Evolutionary conservation across 2,888 invertebrate species (phyloP), one percentile per base, ranked within the genome.

Genomic region (Pomacea canaliculata): DNA sequence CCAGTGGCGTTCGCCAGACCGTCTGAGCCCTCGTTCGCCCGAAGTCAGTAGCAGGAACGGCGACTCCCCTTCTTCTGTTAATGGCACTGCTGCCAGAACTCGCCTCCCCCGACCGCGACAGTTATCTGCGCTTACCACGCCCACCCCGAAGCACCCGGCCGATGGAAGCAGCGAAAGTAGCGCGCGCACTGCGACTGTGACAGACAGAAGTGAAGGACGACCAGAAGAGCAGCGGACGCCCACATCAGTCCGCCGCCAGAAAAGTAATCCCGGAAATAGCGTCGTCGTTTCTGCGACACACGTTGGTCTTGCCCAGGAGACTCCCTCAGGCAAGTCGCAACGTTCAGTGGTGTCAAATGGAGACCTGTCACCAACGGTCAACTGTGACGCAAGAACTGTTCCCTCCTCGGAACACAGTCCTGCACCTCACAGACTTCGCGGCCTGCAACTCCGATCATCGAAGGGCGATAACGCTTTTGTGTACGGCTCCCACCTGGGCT

Each of bases 401-500:
- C 16, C 46, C 18, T 7, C 49, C 8, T 19, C 18, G n/a, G n/a
- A 65, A 18, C 18, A 56, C 37, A 4, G 0, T 1, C 18, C 23
- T 27, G 67, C 68, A 4, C 59, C 73, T 9, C 59, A 59, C 48
- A 23, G 49, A 12, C 16, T n/a, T 7, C 69, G 74, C 9, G 74
- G 68, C 9, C 48, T 19, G 46, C 74, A 74, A 27, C 69, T 69
- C 18, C 69, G 67, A 62, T 69, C 69, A 8, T 74, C 74, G 10
- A 46, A 8, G 18, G 73, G 73, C 7, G 60, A 66, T 1, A 74
- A 67, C 49, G 67, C 74, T 19, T 74, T 74, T 46, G 74, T 62
- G 18, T 74, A 74, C 13, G 74, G 74, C 9, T 74, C 74, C 7
- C 48, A 49, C 19, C 68, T 67, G n/a, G 74, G 60, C 7, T 49